Evolutionary conservation across 2,113 vertebrate genomes (phyloP), one percentile per base, ranked within the genome.

Genomic region (Myotis lucifugus): DNA sequence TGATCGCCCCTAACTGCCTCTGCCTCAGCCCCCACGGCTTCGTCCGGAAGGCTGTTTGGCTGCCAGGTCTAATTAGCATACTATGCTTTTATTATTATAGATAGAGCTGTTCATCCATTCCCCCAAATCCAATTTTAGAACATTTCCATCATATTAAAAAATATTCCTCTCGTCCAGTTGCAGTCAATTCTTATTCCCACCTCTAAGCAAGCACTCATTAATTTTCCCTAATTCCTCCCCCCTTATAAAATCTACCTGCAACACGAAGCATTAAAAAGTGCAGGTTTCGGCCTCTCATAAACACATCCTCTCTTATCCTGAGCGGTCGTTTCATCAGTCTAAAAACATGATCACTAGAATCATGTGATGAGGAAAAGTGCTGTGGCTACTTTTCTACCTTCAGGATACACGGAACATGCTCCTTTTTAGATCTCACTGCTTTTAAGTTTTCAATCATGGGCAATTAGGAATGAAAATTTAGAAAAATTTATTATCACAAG

Each of bases 401-500:
- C 3, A 85, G 29, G 34, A 54, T 4, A 18, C 8, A 54, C 1
- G 12, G 17, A 32, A 67, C 12, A 86, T 2, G 52, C 2, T 2
- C 9, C 13, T 46, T 77, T 61, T 42, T 8, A 69, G 59, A 85
- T 50, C 50, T 90, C 42, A 67, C 69, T 7, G 23, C 23, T 95
- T 88, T 93, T 74, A 93, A 81, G 27, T 73, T 89, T 95, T 90
- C 56, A 61, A 81, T 48, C 14, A 73, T 34, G 14, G 17, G 17
- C 59, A 78, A 81, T 50, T n/a, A 81, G 27, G 34, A 94, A n/a
- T 18, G 10, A 82, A 88, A 56, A 67, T 50, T 95, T 67, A 85
- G 27, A 90, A 91, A 85, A 54, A 67, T 37, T 50, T 88, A 48
- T 61, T 88, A 88, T 69, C 90, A 73, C 27, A 89, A 94, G 81